Conservation (phyloP, 2,888 invertebrate species). For the Pandemis cinnamomeana region DNA sequence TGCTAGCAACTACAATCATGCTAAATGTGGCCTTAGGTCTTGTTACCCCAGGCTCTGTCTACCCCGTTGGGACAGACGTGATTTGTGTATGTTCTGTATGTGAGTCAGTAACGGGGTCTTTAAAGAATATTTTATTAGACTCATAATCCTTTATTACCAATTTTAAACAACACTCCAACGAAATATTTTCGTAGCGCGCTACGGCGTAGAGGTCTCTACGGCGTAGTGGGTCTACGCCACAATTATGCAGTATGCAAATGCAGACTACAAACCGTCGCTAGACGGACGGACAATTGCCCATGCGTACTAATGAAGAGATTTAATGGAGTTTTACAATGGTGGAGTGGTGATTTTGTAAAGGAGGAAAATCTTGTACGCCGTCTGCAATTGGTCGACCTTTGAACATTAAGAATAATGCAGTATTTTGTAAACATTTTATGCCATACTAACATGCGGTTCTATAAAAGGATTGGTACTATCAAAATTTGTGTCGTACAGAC, state of each 20-base stretch:
- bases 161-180: not conserved
- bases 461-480: no score
- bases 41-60: no score
- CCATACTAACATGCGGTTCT: no score
- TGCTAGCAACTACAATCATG: no score
- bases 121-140: no score
- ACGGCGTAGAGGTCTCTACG: constrained; percentile 21
- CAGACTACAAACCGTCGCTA: constrained; percentile 8
- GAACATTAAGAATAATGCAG: not conserved
- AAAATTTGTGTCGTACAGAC: no score
- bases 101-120: no score
- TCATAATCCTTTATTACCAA: no score
- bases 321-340: constrained; percentile 9
- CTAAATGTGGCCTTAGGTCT: no score
- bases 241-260: constrained; percentile 22
- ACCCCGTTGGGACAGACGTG: no score
- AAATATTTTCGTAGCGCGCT: constrained; percentile 8
- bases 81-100: no score
- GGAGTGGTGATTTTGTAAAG: constrained; percentile 3
- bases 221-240: constrained; percentile 9
- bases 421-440: no score
- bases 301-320: constrained; percentile 22
- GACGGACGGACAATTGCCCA: constrained; percentile 16
- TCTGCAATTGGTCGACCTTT: not conserved
- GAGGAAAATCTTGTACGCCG: not conserved